phyloP scores from a whole-genome alignment of 2,888 invertebrate species.

The Geophilus truncorum region DNA sequence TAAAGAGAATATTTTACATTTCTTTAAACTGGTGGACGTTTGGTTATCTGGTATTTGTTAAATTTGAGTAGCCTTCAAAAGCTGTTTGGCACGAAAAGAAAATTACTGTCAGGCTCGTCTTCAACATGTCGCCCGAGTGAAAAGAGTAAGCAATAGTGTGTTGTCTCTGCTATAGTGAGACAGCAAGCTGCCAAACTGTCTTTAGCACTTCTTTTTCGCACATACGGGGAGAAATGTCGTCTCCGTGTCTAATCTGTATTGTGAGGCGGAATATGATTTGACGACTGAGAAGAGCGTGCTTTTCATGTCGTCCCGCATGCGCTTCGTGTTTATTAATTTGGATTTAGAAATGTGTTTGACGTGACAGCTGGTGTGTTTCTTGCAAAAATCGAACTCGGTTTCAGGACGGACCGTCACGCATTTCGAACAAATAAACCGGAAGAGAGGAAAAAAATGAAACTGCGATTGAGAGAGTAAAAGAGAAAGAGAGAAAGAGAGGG shows the following conservation, averaged over 20 bases:
- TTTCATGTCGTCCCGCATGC: slow-evolving; percentile 24
- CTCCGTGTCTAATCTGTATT: slow-evolving; percentile 21
- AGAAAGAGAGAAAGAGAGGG: background rate
- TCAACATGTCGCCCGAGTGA: slow-evolving; percentile 2
- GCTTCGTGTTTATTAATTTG: slow-evolving; percentile 25
- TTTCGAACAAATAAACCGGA: background rate
- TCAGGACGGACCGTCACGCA: background rate
- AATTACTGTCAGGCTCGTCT: slow-evolving; percentile 12
- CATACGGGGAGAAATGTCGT: background rate
- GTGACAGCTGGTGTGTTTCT: slow-evolving; percentile 25
- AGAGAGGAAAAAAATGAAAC: slow-evolving; percentile 4
- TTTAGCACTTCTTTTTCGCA: slow-evolving; percentile 25
- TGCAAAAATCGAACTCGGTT: slow-evolving; percentile 20
- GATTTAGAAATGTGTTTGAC: slow-evolving; percentile 22
- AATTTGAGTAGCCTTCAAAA: slow-evolving; percentile 22
- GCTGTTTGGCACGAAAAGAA: slow-evolving; percentile 17
- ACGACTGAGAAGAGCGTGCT: slow-evolving; percentile 22
- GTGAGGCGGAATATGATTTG: slow-evolving; percentile 21
- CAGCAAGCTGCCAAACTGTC: slow-evolving; percentile 27
- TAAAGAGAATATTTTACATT: background rate
- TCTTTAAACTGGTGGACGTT: background rate
- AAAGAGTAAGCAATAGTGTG: slow-evolving; percentile 19
- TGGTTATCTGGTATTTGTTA: slow-evolving; percentile 8
- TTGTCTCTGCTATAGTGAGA: background rate
- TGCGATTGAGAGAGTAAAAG: background rate